Percentiles rank a stretch among this genome's conserved stretches.
These are phyloP conservation scores for Typhlomys cinereus DNA, from an alignment of 2,113 vertebrate genomes.

Conservation along the genomic window DNA sequence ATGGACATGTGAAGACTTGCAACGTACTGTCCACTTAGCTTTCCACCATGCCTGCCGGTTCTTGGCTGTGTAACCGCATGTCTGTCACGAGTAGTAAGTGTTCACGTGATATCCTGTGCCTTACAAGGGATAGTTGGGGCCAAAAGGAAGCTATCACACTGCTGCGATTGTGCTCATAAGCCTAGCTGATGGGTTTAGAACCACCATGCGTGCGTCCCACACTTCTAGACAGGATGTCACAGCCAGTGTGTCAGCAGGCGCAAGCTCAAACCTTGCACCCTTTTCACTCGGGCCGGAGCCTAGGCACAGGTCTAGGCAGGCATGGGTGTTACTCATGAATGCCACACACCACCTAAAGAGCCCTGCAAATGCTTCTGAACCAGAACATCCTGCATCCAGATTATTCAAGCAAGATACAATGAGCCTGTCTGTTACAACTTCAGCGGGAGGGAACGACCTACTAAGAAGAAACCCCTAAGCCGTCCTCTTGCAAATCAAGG, in stretches of 20 bases:
- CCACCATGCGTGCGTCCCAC: neutral
- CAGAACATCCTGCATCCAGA: neutral
- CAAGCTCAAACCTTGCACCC: neutral
- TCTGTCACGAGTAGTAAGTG: neutral
- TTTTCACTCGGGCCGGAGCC: neutral
- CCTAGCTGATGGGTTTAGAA: neutral
- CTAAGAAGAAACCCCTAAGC: slow-evolving; percentile 58
- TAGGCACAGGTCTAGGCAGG: neutral
- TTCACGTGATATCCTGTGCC: neutral
- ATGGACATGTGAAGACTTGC: neutral
- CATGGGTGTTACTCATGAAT: neutral
- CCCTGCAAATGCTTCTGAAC: neutral
- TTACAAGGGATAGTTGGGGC: neutral
- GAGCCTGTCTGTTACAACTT: neutral
- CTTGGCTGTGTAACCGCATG: neutral
- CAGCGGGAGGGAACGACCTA: slow-evolving; percentile 71
- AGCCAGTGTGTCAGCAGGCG: neutral
- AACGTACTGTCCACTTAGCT: neutral
- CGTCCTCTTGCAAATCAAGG: slow-evolving; percentile 22
- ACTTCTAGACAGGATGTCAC: neutral
- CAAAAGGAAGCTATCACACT: neutral
- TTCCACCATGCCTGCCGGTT: neutral
- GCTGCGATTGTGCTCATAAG: neutral
- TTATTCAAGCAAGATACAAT: slow-evolving; percentile 51
- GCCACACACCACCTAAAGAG: neutral